Base-by-base conservation (phyloP, 1,140 invertebrate species). In the Latrodectus geometricus region DNA sequence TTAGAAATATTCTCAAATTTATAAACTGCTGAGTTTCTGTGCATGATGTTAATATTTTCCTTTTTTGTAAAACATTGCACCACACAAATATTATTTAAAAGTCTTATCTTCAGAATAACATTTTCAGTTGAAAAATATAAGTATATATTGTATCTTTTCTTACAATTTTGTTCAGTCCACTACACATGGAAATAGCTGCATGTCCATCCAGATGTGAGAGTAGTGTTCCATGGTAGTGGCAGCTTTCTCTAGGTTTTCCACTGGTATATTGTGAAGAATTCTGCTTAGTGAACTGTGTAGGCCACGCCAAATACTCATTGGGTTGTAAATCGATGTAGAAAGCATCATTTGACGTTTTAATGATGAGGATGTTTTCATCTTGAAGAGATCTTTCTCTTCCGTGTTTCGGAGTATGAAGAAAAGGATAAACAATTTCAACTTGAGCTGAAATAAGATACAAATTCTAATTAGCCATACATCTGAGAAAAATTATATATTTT, bases 131-230 rank as follows among this genome's bases (percentile, higher is more conserved):
- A 5, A 35, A 35, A 35, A 35, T 35, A 35, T 35, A 35, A n/a
- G n/a, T 61, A 14, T 4, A 14, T 61, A 61, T 61, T 61, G 54
- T 7, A 69, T 15, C 15, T 61, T 15, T 17, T 15, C 80, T 74
- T 20, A 83, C 80, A 69, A 83, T 61, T 35, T 75, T 54, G 7
- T 72, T 70, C 52, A 48, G 49, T 9, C 50, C 49, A 12, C 72
- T 70, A n/a, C 80, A 83, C 14, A 83, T 21, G 14, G 80, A 83
- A n/a, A 83, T 48, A 61, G 80, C 80, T 14, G 80, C 80, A 4
- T 5, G 50, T 2, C 80, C 80, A 11, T 50, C 49, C 11, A 23
- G 4, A 17, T 83, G 80, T 17, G 70, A 74, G 8, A 83, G 48
- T 12, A 83, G 21, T 15, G 54, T 66, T 49, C 80, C 80, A 49